Evolutionary conservation across 2,888 invertebrate genomes (phyloP), one percentile per base, ranked within the genome.

Genomic region (Spodoptera littoralis): DNA sequence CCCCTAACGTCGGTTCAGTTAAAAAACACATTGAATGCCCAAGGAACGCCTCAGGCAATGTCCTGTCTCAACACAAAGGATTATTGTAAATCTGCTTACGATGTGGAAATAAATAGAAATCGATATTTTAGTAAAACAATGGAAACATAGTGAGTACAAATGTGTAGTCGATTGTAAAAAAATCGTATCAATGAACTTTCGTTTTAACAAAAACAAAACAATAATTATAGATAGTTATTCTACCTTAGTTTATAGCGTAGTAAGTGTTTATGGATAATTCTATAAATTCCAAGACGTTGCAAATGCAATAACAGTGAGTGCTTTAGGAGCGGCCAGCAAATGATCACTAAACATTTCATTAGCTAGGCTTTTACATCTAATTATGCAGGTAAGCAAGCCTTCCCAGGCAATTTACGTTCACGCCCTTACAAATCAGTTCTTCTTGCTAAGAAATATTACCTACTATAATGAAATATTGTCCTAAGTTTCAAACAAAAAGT

Each of bases 311-410:
- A 55, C 5, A 57, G 49, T 63, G 27, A 77, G 76, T 76, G 78
- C 59, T n/a, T 3, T n/a, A 44, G 76, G 79, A 61, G 76, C 52
- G 76, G 53, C 61, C 24, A 11, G 61, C 52, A 54, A 62, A 76
- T 68, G 48, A 63, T 71, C 75, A 78, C 43, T 74, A 70, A 75
- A 71, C 60, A 63, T 71, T 77, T 78, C 63, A 78, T 68, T 76
- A 65, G 68, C 59, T 18, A 53, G 54, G 62, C 59, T 51, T 53
- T 76, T 63, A 42, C 58, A 60, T 71, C 77, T 74, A 70, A 77
- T 74, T 74, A 72, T 57, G 50, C 42, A 54, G 43, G 49, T 57
- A 45, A 63, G 68, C 47, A 46, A 69, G 48, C 41, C 45, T 49
- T 49, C n/a, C 24, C 41, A 58, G 48, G 13, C n/a, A 27, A 6